Evolutionary conservation across 2,888 invertebrate genomes (phyloP), one percentile per base, ranked within the genome.

Genomic region (Malachius bipustulatus): DNA sequence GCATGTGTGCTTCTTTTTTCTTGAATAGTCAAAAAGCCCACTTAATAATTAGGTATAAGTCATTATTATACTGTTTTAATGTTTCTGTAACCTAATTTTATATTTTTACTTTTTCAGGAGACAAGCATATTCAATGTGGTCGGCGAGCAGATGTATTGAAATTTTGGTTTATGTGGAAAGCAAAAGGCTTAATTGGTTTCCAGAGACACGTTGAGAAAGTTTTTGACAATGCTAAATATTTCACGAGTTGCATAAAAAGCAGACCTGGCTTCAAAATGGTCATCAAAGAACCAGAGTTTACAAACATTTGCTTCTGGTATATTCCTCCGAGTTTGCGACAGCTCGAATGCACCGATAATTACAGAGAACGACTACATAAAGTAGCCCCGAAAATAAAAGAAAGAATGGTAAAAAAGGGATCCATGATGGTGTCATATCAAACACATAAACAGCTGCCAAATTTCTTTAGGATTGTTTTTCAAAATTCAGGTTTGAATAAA

Each of bases 141-240:
- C 73, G 97, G 1, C 75, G 91, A 48, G 94, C 90, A 2, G 96
- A 97, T 58, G 88, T 94, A 6, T 72, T 94, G 41, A 97, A 97
- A 62, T 84, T 96, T 59, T 97, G 96, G 96, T 81, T 91, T 56
- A 91, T 93, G 89, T 96, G 96, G 96, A 88, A 93, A 54, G 90
- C 94, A 3, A 94, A 94, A 62, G 87, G 88, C 1, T 77, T 75
- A 0, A 64, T 65, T 30, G 89, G 88, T 0, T 69, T 88, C 16
- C 81, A 82, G 48, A 70, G 71, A 35, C 88, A 88, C 54, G 70
- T 89, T 14, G 78, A 89, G 46, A 75, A 73, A 38, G 68, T 87
- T 0, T 85, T 88, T 54, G 76, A 79, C 38, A 77, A 81, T 53
- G 75, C 85, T 0, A 69, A 70, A 41, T 82, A 71, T 55, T 83